Evolutionary conservation across 1,140 invertebrate species (phyloP).

Genomic region (Venustaconcha ellipsiformis): DNA sequence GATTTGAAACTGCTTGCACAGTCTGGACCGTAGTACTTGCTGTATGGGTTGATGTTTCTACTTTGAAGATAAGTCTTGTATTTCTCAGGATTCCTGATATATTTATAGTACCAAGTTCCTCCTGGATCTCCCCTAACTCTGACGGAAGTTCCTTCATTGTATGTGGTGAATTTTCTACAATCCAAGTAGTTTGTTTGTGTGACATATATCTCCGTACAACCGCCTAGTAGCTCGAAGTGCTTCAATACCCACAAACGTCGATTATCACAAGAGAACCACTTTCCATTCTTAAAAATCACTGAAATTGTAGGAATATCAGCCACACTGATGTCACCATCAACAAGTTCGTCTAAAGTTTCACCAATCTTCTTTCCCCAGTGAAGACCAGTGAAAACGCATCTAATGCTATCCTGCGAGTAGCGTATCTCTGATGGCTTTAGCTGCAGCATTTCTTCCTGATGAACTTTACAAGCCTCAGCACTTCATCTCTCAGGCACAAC

Average conservation of each 20-base stretch:
- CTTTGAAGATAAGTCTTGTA: too few species aligned
- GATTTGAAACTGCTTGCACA: too few species aligned
- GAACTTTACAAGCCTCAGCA: too few species aligned
- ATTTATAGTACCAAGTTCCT: neutral
- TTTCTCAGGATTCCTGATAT: too few species aligned
- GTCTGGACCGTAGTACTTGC: too few species aligned
- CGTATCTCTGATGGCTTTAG: too few species aligned
- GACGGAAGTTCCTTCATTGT: neutral
- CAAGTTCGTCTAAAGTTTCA: constrained; percentile 7
- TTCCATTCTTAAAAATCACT: neutral
- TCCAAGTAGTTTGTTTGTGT: neutral
- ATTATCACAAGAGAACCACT: constrained; percentile 2
- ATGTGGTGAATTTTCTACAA: neutral
- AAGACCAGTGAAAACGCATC: constrained; percentile 6
- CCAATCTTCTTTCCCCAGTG: constrained; percentile 33
- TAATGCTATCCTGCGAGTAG: too few species aligned
- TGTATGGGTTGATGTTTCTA: too few species aligned
- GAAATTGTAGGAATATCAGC: neutral
- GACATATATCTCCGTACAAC: neutral
- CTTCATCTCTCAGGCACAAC: too few species aligned
- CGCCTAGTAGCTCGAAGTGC: neutral
- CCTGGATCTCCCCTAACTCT: too few species aligned
- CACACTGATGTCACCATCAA: constrained; percentile 30
- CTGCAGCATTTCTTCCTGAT: too few species aligned
- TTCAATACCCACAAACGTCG: constrained; percentile 4